phyloP scores from a whole-genome alignment of 2,113 vertebrate genomes.

The Pygoscelis adeliae region DNA sequence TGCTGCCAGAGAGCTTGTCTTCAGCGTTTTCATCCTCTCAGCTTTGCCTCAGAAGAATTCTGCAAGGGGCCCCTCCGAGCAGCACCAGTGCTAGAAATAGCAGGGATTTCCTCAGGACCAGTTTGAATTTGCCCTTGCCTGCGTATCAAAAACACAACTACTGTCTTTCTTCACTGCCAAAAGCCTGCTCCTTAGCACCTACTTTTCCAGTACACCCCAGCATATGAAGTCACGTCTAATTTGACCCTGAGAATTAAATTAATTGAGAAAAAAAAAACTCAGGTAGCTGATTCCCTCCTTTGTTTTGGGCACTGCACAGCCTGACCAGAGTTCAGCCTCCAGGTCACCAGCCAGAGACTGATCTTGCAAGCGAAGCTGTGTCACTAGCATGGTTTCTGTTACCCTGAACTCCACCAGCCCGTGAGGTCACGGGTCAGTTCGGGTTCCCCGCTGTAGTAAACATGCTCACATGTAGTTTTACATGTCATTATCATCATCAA shows the following conservation, averaged over 20 bases:
- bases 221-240: background rate
- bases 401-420: background rate
- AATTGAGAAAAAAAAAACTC: background rate
- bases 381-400: background rate
- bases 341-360: background rate
- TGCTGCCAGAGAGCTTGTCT: background rate
- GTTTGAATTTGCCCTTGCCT: background rate
- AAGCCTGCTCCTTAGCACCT: background rate
- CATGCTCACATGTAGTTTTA: background rate
- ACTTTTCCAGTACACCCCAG: background rate
- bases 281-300: background rate
- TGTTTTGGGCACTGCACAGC: background rate
- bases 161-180: background rate
- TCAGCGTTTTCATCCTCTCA: background rate
- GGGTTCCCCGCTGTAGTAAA: background rate
- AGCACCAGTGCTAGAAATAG: background rate
- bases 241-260: background rate
- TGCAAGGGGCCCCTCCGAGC: background rate
- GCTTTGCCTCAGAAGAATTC: background rate
- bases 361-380: background rate
- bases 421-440: rapidly evolving
- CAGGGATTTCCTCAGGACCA: background rate
- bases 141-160: background rate
- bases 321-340: background rate
- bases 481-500: background rate